Percentiles rank a stretch among this genome's conserved stretches.
These are phyloP conservation scores for Apus apus DNA, from an alignment of 2,113 vertebrate species.

Conservation along the genomic window DNA sequence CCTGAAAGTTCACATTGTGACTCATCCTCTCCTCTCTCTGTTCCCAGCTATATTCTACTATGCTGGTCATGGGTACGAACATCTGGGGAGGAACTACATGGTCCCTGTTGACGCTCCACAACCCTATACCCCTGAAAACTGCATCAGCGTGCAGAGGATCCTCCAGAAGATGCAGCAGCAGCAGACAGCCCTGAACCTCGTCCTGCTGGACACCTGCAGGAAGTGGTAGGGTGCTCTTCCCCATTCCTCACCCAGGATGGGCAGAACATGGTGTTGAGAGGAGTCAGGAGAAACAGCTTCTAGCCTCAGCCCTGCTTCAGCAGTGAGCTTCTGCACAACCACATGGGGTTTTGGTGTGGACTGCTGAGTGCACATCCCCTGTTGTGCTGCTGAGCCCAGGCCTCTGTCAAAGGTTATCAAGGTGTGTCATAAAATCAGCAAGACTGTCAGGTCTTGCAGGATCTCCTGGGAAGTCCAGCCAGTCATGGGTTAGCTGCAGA, in stretches of 20 bases:
- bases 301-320: neutral
- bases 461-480: neutral
- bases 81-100: slow-evolving; percentile 85
- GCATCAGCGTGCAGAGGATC: slow-evolving; percentile 86
- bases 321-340: neutral
- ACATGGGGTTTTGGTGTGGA: rapidly evolving
- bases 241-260: neutral
- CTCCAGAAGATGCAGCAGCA: slow-evolving; percentile 85
- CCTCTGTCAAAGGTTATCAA: neutral
- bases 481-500: rapidly evolving
- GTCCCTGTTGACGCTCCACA: slow-evolving; percentile 86
- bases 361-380: rapidly evolving
- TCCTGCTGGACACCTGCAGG: slow-evolving; percentile 87
- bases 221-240: slow-evolving; percentile 60
- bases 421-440: neutral
- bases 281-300: neutral
- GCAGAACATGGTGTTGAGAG: rapidly evolving
- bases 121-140: slow-evolving; percentile 82
- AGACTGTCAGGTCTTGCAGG: neutral
- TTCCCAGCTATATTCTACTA: slow-evolving; percentile 88
- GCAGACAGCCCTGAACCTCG: slow-evolving; percentile 80
- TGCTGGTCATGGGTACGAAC: slow-evolving; percentile 87
- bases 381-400: neutral
- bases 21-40: neutral
- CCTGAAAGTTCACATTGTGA: neutral